Conservation (phyloP, 1,140 invertebrate species). For the Drosophila persimilis region DNA sequence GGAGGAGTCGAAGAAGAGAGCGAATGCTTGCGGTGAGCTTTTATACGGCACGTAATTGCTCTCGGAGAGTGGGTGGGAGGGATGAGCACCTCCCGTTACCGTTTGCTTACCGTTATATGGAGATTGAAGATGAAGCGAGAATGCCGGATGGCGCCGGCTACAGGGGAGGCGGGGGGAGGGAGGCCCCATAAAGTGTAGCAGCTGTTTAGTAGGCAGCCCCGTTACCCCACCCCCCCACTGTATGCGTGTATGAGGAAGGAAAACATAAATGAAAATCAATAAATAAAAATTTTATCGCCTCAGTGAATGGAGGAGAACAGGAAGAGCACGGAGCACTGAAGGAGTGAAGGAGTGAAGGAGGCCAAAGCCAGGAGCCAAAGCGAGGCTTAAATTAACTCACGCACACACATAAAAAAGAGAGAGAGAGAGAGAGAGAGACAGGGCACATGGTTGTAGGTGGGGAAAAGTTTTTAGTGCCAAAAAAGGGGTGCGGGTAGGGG, state of each 20-base stretch:
- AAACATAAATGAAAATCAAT: slow-evolving; percentile 77
- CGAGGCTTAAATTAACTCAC: slow-evolving; percentile 48
- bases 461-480: slow-evolving; percentile 31
- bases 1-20: background rate
- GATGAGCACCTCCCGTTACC: background rate
- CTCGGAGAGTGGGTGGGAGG: slow-evolving; percentile 1
- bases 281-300: slow-evolving; percentile 73
- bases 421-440: background rate
- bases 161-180: background rate
- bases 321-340: no score
- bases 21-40: slow-evolving; percentile 40
- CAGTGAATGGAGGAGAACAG: background rate
- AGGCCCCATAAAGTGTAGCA: slow-evolving; percentile 59
- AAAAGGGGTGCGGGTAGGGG: no score
- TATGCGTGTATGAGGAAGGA: slow-evolving; percentile 36
- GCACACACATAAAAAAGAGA: slow-evolving; percentile 19
- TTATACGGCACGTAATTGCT: slow-evolving; percentile 40
- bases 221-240: background rate
- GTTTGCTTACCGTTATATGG: slow-evolving; percentile 52
- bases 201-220: slow-evolving; percentile 58
- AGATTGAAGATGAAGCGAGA: slow-evolving; percentile 49
- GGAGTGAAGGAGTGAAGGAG: no score
- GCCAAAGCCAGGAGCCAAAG: slow-evolving; percentile 15
- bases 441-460: background rate
- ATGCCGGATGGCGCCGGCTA: background rate